phyloP scores from a whole-genome alignment of 2,797 vertebrate genomes.

The Schizothorax lantsangensis region DNA sequence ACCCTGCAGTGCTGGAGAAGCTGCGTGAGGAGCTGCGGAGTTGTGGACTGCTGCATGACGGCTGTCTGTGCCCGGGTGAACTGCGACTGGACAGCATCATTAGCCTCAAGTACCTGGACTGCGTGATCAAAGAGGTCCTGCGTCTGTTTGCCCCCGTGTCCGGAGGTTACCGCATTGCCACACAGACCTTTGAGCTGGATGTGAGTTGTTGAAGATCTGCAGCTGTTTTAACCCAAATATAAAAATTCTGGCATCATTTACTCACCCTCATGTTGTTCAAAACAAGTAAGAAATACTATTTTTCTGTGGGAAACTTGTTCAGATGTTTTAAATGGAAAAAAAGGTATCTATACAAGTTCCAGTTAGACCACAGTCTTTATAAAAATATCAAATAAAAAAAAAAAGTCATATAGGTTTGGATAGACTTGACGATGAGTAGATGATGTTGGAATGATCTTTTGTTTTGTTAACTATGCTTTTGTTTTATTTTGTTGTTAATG shows the following conservation, averaged over 20 bases:
- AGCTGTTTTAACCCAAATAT: not conserved
- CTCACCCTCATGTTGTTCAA: not conserved
- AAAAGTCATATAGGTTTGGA: not conserved
- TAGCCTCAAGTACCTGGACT: constrained; percentile 93
- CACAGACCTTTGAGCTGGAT: constrained; percentile 97
- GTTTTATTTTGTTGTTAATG: not conserved
- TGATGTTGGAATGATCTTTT: not conserved
- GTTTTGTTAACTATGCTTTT: not conserved
- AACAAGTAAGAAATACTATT: not conserved
- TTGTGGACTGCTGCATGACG: constrained; percentile 89
- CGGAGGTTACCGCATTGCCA: constrained; percentile 92
- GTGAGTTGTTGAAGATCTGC: constrained; percentile 78
- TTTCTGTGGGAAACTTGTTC: not conserved
- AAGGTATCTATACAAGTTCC: not conserved
- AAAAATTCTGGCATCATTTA: not conserved
- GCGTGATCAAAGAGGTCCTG: constrained; percentile 97
- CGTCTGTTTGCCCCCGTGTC: constrained; percentile 94
- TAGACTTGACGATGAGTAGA: not conserved
- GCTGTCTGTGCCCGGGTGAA: constrained; percentile 89
- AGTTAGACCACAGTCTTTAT: not conserved
- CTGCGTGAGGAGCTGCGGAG: constrained; percentile 89
- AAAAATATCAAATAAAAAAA: not conserved
- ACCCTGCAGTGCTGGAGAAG: constrained; percentile 90
- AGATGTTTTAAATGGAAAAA: not conserved
- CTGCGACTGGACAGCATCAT: constrained; percentile 87